Base-by-base conservation (phyloP, 2,888 invertebrate species). In the Dryococelus australis region DNA sequence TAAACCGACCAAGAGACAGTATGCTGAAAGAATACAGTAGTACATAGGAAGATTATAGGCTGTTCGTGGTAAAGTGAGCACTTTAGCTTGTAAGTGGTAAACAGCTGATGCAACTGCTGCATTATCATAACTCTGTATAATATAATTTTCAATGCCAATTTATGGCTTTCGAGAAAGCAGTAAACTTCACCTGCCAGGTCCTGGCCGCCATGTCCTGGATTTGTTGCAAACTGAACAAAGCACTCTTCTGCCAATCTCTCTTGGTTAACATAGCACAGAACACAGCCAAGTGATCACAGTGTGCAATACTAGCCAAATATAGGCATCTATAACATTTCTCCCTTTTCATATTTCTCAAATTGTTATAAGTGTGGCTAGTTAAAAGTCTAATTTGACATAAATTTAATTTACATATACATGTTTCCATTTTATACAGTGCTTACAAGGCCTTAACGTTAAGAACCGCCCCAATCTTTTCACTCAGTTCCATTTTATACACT, bases 221-320 rank as follows among this genome's bases (percentile, higher is more conserved):
- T 83, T 84, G 84, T 78, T 88, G 84, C 88, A 84, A 88, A 88
- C 84, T 43, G 79, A 87, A 85, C 86, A 80, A 88, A 53, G 78
- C 80, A 47, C 43, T 35, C 81, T 20, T 87, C 80, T 35, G 0
- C 85, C 35, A 53, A 47, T n/a, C 12, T 35, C 27, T n/a, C 35
- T 78, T 84, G 83, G 27, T 79, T 87, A 43, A n/a, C 26, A 80
- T 24, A 80, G n/a, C 47, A 27, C 85, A 86, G 65, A 20, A 86
- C 85, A 16, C n/a, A 86, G 12, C 43, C 85, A 80, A 87, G 85
- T 87, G 85, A 20, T 81, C 80, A 85, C 53, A 85, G 78, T 79
- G 65, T 81, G 80, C 26, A 80, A 80, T 80, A 80, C n/a, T 26
- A 80, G 80, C n/a, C n/a, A n/a, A n/a, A n/a, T n/a, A n/a, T n/a